Evolutionary conservation across 1,140 invertebrate genomes (phyloP), one percentile per base, ranked within the genome.

Genomic region (Zaprionus lachaisei): DNA sequence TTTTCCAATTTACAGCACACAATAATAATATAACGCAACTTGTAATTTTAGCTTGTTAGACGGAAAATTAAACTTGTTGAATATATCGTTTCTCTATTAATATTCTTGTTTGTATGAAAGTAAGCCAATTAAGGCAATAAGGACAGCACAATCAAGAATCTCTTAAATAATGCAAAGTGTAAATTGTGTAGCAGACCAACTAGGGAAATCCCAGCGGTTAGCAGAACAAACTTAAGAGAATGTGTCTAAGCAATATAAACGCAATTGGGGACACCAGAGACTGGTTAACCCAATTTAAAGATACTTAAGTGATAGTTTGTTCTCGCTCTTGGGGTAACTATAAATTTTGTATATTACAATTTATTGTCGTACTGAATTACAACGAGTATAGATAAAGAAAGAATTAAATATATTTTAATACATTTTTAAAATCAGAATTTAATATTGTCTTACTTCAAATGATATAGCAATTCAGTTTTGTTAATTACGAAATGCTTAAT

Each of bases 31-130:
- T 20, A 20, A 15, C 15, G 2, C 38, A 41, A 41, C 1, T n/a
- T n/a, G 15, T 14, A 2, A 47, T 47, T 47, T 7, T 4, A 47
- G 41, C 1, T 44, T 17, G 15, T 44, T 44, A 17, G 5, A 2
- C 7, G 5, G 1, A n/a, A 44, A 44, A 17, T 17, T 15, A 38
- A 38, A 38, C 14, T 38, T 5, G 37, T 38, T 7, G 4, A 38
- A 38, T 5, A 5, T 38, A 38, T 38, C 34, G 58, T 58, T 67
- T 41, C 20, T 34, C 71, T 17, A 66, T 69, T 80, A 72, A 77
- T 83, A 84, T 41, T 24, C 67, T 66, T 83, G 64, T 63, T 77
- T 80, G 51, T 4, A n/a, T 17, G 37, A 66, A 76, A 69, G 44
- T 66, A 31, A 24, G 44, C 51, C 47, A 71, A 75, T 76, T 71